These are phyloP conservation scores for Sebastes melanostomus DNA, from an alignment of 2,797 vertebrate genomes.

Conservation along the genomic window DNA sequence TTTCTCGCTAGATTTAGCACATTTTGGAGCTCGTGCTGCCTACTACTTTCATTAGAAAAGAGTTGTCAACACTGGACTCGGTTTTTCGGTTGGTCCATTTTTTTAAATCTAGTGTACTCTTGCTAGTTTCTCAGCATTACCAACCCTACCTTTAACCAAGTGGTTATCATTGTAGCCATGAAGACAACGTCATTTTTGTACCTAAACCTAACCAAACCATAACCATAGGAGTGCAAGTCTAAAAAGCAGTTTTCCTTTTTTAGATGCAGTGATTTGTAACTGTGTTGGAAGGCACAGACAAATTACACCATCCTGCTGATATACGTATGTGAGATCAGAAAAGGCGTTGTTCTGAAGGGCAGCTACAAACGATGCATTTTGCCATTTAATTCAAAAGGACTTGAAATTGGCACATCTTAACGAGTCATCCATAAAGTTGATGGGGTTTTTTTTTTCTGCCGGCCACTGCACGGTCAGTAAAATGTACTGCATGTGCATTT, in stretches of 20 bases:
- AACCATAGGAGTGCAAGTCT: neutral
- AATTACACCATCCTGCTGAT: neutral
- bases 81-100: too few species aligned
- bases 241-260: neutral
- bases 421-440: neutral
- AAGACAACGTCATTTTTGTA: neutral
- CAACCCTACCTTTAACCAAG: neutral
- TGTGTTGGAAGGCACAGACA: neutral
- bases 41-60: too few species aligned
- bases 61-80: too few species aligned
- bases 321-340: neutral
- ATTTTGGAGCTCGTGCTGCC: too few species aligned
- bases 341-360: neutral
- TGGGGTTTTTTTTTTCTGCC: neutral
- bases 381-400: neutral
- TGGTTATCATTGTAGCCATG: neutral
- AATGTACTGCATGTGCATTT: conserved; percentile 41
- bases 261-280: neutral
- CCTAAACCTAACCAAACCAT: neutral
- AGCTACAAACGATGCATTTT: neutral
- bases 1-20: too few species aligned
- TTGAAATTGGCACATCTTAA: neutral
- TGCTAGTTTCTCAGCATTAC: too few species aligned
- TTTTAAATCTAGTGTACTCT: too few species aligned
- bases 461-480: conserved; percentile 2